A percentile compares a stretch with the other conserved stretches of the same genome.
phyloP scores from a whole-genome alignment of 2,888 invertebrate species.

The Mythimna loreyi region DNA sequence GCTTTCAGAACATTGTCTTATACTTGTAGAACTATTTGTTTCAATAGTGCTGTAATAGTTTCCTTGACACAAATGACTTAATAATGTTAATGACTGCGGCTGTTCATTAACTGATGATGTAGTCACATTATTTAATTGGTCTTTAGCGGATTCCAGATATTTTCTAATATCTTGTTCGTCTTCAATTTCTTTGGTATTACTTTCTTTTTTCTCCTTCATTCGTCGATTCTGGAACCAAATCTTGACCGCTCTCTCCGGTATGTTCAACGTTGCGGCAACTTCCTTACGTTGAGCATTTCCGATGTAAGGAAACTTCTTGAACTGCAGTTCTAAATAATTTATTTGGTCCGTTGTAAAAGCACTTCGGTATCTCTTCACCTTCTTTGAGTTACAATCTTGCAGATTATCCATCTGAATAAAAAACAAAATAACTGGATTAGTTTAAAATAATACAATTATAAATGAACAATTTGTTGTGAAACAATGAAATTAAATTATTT shows the following conservation, averaged over 20 bases:
- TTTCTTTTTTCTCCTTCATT: conserved; percentile 93
- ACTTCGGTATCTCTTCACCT: conserved; percentile 85
- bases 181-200: conserved; percentile 65
- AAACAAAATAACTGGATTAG: not conserved
- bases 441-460: not conserved
- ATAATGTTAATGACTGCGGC: conserved; percentile 65
- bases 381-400: conserved; percentile 58
- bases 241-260: conserved; percentile 94
- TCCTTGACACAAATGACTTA: conserved; percentile 33
- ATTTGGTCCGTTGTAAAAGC: conserved; percentile 95
- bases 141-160: conserved; percentile 61
- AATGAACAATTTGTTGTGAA: not conserved
- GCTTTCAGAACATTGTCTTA: not conserved
- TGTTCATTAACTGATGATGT: conserved; percentile 69
- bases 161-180: conserved; percentile 60
- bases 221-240: conserved; percentile 96
- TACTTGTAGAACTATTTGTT: conserved; percentile 6
- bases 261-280: conserved; percentile 91
- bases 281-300: conserved; percentile 92
- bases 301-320: conserved; percentile 92
- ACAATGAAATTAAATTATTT: not conserved
- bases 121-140: conserved; percentile 70
- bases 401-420: conserved; percentile 63
- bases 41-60: conserved; percentile 1
- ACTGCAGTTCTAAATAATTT: conserved; percentile 93